Evolutionary conservation across 2,113 vertebrate genomes (phyloP).

Genomic region (Elanoides forficatus): DNA sequence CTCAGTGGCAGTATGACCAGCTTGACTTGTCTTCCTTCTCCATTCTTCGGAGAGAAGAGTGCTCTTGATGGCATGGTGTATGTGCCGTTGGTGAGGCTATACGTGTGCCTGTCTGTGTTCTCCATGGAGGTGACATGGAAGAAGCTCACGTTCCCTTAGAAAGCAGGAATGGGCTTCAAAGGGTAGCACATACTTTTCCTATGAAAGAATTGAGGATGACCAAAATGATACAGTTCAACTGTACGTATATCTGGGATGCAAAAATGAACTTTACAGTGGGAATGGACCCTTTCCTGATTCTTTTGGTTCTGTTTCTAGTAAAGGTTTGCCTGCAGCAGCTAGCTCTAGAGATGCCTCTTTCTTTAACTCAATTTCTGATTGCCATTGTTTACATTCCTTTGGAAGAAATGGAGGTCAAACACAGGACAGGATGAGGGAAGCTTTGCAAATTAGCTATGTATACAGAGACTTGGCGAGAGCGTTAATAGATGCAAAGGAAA

Average conservation of each 20-base stretch:
- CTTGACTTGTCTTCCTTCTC: background rate
- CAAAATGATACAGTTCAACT: background rate
- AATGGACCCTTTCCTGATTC: background rate
- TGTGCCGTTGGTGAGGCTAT: background rate
- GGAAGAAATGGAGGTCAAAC: background rate
- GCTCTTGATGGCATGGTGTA: background rate
- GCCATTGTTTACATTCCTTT: slow-evolving; percentile 19
- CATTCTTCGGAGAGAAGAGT: background rate
- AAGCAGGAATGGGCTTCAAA: background rate
- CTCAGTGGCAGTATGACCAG: background rate
- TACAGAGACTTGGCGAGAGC: slow-evolving; percentile 10
- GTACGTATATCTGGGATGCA: background rate
- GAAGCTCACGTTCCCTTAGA: background rate
- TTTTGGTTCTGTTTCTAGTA: background rate
- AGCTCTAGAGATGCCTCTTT: background rate
- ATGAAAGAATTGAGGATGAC: background rate
- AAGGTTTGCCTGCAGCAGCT: background rate
- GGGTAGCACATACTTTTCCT: background rate
- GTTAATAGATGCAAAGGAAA: slow-evolving; percentile 17
- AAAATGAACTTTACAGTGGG: background rate
- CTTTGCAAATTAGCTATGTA: slow-evolving; percentile 26
- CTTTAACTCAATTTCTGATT: background rate
- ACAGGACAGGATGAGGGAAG: background rate
- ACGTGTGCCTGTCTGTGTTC: fast-evolving
- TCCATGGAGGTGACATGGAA: background rate